Evolutionary conservation across 1,140 invertebrate genomes (phyloP).

Genomic region (Drosophila subobscura): DNA sequence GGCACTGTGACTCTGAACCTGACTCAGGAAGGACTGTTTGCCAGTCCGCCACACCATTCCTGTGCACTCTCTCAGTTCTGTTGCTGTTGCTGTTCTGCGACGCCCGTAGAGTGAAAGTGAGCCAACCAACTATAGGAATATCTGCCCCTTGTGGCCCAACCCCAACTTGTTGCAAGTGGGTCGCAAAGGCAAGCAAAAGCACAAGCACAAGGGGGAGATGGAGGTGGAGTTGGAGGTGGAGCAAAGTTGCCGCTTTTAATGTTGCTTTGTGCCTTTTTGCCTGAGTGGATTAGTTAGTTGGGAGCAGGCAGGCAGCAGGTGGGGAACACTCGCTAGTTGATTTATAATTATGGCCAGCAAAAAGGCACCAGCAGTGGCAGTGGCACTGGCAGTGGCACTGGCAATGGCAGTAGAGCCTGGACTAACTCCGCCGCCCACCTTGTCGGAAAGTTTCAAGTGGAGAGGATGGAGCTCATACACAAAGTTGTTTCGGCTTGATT

Average conservation of each 20-base stretch:
- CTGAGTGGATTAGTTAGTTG: slow-evolving; percentile 74
- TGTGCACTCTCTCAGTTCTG: slow-evolving; percentile 17
- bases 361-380: slow-evolving; percentile 24
- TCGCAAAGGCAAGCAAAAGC: slow-evolving; percentile 36
- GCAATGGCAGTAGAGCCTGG: slow-evolving; percentile 13
- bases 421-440: slow-evolving; percentile 39
- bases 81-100: slow-evolving; percentile 24
- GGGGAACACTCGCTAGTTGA: slow-evolving; percentile 64
- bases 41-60: slow-evolving; percentile 1
- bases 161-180: slow-evolving; percentile 74
- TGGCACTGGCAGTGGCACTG: slow-evolving; percentile 6
- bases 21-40: slow-evolving; percentile 39
- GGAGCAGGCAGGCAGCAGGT: slow-evolving; percentile 37
- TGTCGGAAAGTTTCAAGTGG: slow-evolving; percentile 61
- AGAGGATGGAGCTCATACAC: slow-evolving; percentile 22
- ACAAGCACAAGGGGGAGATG: neutral
- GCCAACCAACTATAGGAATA: slow-evolving; percentile 52
- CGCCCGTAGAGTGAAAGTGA: slow-evolving; percentile 56
- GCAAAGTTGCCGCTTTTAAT: slow-evolving; percentile 49
- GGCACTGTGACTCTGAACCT: too few relatives aligned
- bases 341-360: slow-evolving; percentile 69
- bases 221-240: slow-evolving; percentile 1
- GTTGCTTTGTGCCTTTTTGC: slow-evolving; percentile 56
- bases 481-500: slow-evolving; percentile 52
- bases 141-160: slow-evolving; percentile 12